Percentiles rank a stretch among this genome's conserved stretches.
Evolutionary conservation across 2,797 vertebrate genomes (phyloP).

Genomic region (Ispidina picta): DNA sequence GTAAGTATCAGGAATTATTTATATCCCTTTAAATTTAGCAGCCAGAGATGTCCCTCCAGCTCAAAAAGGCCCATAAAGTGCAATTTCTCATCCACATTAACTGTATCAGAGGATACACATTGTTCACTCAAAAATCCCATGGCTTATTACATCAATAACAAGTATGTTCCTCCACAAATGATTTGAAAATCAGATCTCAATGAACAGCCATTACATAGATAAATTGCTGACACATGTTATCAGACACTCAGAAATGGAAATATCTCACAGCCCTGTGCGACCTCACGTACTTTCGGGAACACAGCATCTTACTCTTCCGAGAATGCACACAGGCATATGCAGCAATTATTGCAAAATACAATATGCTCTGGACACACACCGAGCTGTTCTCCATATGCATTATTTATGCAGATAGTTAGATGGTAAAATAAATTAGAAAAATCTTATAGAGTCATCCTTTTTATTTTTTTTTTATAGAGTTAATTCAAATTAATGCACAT

Average conservation of each 20-base stretch:
- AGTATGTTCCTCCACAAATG: background rate
- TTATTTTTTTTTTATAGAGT: background rate
- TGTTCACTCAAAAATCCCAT: background rate
- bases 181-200: background rate
- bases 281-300: background rate
- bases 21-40: background rate
- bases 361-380: background rate
- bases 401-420: background rate
- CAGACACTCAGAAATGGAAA: background rate
- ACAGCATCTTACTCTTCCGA: background rate
- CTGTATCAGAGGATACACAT: background rate
- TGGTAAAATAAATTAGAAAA: background rate
- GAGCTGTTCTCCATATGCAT: background rate
- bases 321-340: background rate
- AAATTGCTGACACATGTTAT: background rate
- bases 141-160: background rate
- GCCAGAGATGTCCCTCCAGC: background rate
- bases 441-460: background rate
- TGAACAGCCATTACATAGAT: background rate
- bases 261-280: background rate
- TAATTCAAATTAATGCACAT: background rate
- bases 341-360: background rate
- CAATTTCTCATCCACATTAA: background rate
- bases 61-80: rapidly evolving
- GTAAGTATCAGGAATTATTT: background rate